Evolutionary conservation across 2,888 invertebrate species (phyloP).

Genomic region (Ypsolopha scabrella): DNA sequence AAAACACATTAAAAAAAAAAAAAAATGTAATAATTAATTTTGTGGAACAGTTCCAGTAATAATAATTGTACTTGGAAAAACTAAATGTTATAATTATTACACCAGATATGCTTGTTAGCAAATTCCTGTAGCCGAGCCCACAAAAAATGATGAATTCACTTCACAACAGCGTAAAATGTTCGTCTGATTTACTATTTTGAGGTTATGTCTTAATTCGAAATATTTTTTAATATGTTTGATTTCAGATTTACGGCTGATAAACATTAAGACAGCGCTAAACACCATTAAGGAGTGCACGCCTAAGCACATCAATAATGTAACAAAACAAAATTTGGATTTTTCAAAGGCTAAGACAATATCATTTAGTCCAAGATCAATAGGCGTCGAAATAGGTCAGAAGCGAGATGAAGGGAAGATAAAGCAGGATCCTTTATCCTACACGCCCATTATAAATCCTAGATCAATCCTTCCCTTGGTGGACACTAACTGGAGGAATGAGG

Average conservation of each 20-base stretch:
- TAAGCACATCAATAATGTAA: conserved; percentile 12
- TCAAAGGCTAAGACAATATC: conserved; percentile 23
- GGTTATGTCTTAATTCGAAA: conserved; percentile 25
- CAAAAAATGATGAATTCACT: conserved; percentile 39
- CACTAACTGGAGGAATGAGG: conserved; percentile 49
- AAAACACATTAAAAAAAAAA: no score
- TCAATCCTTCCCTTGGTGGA: conserved; percentile 53
- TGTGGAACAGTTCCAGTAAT: no score
- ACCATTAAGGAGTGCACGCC: conserved; percentile 37
- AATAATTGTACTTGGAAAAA: no score
- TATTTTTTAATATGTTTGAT: conserved; percentile 11
- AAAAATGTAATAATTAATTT: no score
- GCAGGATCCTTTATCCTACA: conserved; percentile 45
- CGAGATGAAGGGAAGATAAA: conserved; percentile 24
- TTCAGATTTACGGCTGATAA: conserved; percentile 47
- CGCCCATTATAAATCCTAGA: conserved; percentile 53
- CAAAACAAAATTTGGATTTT: conserved; percentile 18
- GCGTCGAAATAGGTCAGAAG: conserved; percentile 40
- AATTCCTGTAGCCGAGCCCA: no score
- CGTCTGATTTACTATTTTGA: conserved; percentile 22
- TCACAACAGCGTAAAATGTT: conserved; percentile 51
- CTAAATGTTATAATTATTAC: no score
- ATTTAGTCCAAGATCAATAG: conserved; percentile 44
- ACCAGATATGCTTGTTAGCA: no score
- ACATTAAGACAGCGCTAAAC: conserved; percentile 41